Evolutionary conservation across 2,888 invertebrate genomes (phyloP), one percentile per base, ranked within the genome.

Genomic region (Lithophane socia): DNA sequence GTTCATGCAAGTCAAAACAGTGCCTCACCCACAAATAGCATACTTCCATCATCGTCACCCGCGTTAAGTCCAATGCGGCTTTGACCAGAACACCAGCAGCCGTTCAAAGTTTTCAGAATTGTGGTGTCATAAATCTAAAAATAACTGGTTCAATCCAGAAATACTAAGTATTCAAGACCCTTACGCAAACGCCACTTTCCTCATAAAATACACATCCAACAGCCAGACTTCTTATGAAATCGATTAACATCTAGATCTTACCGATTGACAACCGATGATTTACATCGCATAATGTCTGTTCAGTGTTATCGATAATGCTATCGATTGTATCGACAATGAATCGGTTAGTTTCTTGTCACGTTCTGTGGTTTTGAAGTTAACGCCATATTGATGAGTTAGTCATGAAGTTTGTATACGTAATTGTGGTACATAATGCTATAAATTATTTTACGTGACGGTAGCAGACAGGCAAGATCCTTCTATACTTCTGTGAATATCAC

Each of bases 221-320:
- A 42, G 61, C 12, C 56, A 73, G 63, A 80, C 61, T 87, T 87
- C 86, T 75, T 77, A 76, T 70, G 75, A 87, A 84, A 73, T 56
- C 63, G 86, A 86, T 87, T 79, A 73, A 63, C 47, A 87, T 86
- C 86, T 79, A 79, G 83, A 87, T 87, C 58, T 54, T 77, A 77
- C 58, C 61, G 71, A 85, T 74, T 85, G 82, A 82, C 82, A 74
- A 69, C n/a, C 65, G 54, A 81, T 86, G 82, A 87, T 84, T 86
- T 84, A 86, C 78, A 86, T 87, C 77, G 79, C 66, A 86, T 79
- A 77, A 81, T 87, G 78, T 78, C 66, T 70, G 84, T 81, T 74
- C 65, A n/a, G 68, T 67, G 81, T 76, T 81, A 79, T 71, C 79
- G 86, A 83, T 79, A 77, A 75, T 71, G 42, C 21, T 63, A 83